Base-by-base conservation (phyloP, 2,888 invertebrate genomes). In the Limnephilus auricula region DNA sequence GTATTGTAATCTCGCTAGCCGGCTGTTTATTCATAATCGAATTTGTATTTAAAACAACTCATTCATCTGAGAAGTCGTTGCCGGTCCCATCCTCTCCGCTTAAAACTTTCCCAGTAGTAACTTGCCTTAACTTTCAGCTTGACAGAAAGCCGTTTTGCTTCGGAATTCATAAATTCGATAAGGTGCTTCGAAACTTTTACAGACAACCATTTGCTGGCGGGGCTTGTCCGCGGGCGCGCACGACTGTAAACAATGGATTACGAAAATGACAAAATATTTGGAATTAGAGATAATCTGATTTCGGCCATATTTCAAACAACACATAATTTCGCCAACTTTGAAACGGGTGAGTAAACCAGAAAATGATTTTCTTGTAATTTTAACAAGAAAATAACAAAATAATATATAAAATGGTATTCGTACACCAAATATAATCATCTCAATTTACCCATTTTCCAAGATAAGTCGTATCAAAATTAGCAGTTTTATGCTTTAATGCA, bases 11-110 rank as follows among this genome's bases (percentile, higher is more conserved):
- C 90, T 89, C 78, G 92, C 92, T 88, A 85, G 89, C 91, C 91
- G 90, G 90, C 91, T 92, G 92, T 92, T 92, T 92, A 92, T 92
- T 89, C 92, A 78, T 92, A 92, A 92, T 92, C 92, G 92, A 92
- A 92, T 92, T 92, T 92, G 92, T 92, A 92, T 92, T 92, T 92
- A 92, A 92, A 92, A 91, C 89, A 90, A 89, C 87, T 90, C 90
- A 79, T 83, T 90, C 90, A 84, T 78, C 40, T 50, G 82, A 80
- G 82, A 82, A 82, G 89, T 82, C 89, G 25, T 79, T 79, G 65
- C 50, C 45, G 78, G 79, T 79, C 79, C 37, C 34, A n/a, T 50
- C 89, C 79, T 89, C 89, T 79, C 15, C 89, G 89, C 65, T 31
- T 83, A 37, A 88, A 91, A 91, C 83, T 91, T 89, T 91, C 89